Evolutionary conservation across 2,888 invertebrate species (phyloP).

Genomic region (Steinernema carpocapsae): DNA sequence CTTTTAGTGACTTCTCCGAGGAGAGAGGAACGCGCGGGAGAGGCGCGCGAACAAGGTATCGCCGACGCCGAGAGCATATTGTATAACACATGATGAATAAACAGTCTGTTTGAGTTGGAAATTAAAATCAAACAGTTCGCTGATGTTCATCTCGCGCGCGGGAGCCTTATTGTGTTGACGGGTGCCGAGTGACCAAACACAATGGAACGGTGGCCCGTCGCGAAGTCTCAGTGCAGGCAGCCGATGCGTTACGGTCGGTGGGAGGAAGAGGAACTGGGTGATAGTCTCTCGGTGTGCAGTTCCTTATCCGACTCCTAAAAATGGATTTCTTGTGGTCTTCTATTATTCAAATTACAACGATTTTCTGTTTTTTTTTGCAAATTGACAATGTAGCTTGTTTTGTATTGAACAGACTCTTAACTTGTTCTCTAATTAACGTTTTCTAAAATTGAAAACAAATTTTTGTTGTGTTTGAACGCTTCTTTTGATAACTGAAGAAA

Average conservation of each 20-base stretch:
- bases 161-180: constrained; percentile 19
- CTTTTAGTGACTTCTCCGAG: too few relatives aligned
- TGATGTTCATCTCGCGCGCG: not conserved
- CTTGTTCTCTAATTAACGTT: too few relatives aligned
- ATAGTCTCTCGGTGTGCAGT: not conserved
- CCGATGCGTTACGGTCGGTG: not conserved
- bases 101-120: constrained; percentile 31
- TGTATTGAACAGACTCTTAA: too few relatives aligned
- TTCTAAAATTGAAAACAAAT: too few relatives aligned
- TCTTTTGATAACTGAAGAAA: too few relatives aligned
- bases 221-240: not conserved
- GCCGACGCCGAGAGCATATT: not conserved
- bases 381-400: too few relatives aligned
- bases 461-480: too few relatives aligned
- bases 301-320: constrained; percentile 3
- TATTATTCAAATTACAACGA: too few relatives aligned
- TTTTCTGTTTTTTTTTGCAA: too few relatives aligned
- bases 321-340: too few relatives aligned
- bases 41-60: not conserved
- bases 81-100: constrained; percentile 31
- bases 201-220: not conserved
- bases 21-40: too few relatives aligned
- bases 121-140: constrained; percentile 32
- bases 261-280: constrained; percentile 9
- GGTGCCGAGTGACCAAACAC: constrained; percentile 23